Percentiles rank a stretch among this genome's conserved stretches.
Evolutionary conservation across 2,797 vertebrate genomes (phyloP).

Genomic region (Cirrhinus molitorella): DNA sequence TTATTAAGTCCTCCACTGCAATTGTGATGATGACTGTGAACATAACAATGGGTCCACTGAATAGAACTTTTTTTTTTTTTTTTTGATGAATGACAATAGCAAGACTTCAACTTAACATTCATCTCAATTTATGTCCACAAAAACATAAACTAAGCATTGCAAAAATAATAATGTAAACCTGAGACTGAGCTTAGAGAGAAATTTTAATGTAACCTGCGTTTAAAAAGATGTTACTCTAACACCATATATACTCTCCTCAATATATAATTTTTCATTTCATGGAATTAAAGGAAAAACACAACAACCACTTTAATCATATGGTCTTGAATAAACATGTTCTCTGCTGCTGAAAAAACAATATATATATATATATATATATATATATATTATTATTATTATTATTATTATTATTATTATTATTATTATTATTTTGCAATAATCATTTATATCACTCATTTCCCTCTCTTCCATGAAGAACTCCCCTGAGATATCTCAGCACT

Average conservation of each 20-base stretch:
- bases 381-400: too few species aligned
- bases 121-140: not conserved
- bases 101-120: not conserved
- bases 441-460: constrained; percentile 25
- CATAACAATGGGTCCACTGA: constrained; percentile 32
- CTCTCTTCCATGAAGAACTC: not conserved
- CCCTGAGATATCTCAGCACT: not conserved
- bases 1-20: constrained; percentile 54
- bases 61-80: constrained; percentile 24
- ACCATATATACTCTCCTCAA: too few species aligned
- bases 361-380: too few species aligned
- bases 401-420: too few species aligned
- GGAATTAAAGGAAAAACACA: constrained; percentile 23
- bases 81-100: not conserved
- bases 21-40: constrained; percentile 30
- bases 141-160: not conserved
- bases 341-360: too few species aligned
- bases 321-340: constrained; percentile 17
- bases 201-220: too few species aligned
- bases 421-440: not conserved
- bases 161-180: too few species aligned
- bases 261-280: constrained; percentile 10
- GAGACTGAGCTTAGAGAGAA: too few species aligned
- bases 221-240: not conserved
- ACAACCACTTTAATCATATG: constrained; percentile 47